These are phyloP conservation scores for Eurystomus gularis DNA, from an alignment of 2,113 vertebrate species.

Conservation along the genomic window DNA sequence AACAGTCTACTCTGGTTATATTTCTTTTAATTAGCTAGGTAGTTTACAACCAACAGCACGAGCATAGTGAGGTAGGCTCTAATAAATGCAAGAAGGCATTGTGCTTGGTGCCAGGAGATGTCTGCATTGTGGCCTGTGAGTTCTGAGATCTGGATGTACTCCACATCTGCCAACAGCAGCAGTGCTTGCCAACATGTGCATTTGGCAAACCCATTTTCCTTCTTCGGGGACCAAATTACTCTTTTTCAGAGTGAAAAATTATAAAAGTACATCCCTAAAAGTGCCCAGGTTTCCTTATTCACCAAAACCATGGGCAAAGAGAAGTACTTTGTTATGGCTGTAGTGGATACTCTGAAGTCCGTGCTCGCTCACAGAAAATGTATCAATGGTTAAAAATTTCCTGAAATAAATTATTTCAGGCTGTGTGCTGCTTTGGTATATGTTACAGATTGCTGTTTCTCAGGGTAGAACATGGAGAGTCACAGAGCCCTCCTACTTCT, in stretches of 20 bases:
- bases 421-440: background rate
- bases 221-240: background rate
- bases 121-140: background rate
- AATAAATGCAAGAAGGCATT: background rate
- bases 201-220: background rate
- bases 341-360: background rate
- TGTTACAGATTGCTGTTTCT: background rate
- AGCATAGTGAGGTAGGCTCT: background rate
- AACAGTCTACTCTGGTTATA: background rate
- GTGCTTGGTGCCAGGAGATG: background rate
- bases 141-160: background rate
- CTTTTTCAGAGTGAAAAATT: background rate
- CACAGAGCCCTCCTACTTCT: background rate
- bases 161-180: background rate
- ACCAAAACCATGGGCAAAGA: background rate
- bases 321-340: background rate
- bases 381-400: background rate
- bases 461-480: background rate
- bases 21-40: background rate
- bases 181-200: background rate
- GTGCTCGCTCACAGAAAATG: background rate
- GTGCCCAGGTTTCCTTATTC: background rate
- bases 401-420: background rate
- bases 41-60: background rate
- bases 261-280: background rate